phyloP scores from a whole-genome alignment of 2,113 vertebrate species.

The Ceyx margarethae region DNA sequence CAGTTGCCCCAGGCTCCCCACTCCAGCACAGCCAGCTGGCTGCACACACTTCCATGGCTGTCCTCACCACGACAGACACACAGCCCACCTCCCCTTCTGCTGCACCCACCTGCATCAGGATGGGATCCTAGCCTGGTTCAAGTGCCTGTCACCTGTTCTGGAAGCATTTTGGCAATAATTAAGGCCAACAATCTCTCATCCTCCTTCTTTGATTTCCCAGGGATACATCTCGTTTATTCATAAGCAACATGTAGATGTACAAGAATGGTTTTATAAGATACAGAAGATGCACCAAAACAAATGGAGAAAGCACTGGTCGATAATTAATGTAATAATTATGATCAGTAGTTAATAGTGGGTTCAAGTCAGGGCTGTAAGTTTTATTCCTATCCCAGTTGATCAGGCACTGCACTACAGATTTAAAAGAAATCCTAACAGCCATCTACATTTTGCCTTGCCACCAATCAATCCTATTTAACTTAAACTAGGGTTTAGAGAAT shows the following conservation, averaged over 20 bases:
- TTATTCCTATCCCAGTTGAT: neutral
- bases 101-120: too few relatives aligned
- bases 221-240: neutral
- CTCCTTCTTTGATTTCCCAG: neutral
- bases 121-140: too few relatives aligned
- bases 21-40: neutral
- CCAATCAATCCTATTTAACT: slow-evolving; percentile 28
- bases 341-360: neutral
- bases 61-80: neutral
- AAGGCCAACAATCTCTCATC: neutral
- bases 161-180: neutral
- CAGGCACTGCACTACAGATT: neutral
- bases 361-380: neutral
- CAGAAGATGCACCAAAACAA: neutral
- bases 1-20: neutral
- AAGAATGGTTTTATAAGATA: neutral
- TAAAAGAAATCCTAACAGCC: neutral
- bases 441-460: slow-evolving; percentile 13
- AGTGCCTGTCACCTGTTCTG: neutral
- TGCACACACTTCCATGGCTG: neutral
- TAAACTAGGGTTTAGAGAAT: neutral
- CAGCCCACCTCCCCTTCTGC: neutral
- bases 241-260: neutral
- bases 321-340: neutral
- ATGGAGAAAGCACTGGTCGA: neutral